Evolutionary conservation across 2,113 vertebrate species (phyloP), one percentile per base, ranked within the genome.

Genomic region (Thalassoma bifasciatum): DNA sequence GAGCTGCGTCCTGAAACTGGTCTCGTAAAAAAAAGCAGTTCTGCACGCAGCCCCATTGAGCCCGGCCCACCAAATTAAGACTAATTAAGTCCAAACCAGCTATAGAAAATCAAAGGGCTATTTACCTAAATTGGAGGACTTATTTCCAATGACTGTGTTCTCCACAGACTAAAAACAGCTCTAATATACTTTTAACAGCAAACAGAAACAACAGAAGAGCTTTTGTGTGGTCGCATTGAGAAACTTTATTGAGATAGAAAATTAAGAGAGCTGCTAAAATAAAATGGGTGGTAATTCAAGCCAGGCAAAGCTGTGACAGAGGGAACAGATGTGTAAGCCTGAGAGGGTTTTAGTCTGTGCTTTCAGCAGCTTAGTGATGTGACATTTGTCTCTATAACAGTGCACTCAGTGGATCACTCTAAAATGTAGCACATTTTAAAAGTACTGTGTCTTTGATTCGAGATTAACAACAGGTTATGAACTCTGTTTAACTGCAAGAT

Each of bases 171-270:
- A 88, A 89, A 91, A 91, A 88, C 59, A 86, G 75, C 70, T 53
- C 64, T 37, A 21, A 81, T 74, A 79, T 40, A 59, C 63, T 86
- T 91, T 86, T 83, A 87, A 76, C 64, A 67, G 68, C 53, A 72
- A 70, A 75, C 64, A 79, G 77, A 78, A 88, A 88, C 58, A 84
- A 83, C 82, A 34, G 40, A 36, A 2, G 40, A 14, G 77, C 85
- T 86, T 88, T 91, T 50, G 63, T 91, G 85, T 85, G 89, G 90
- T 88, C 64, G 23, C 76, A 70, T 46, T 70, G 72, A 84, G 69
- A 38, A 51, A 82, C 75, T 92, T 91, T 91, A 90, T 85, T 79
- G 84, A 82, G 82, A 87, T 58, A 75, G 76, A 87, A 84, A 88
- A 86, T 88, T 83, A 82, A 90, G 85, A 84, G 58, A 83, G 38